A percentile compares a stretch with the other conserved stretches of the same genome.
Conservation (phyloP, 2,797 vertebrate species). For the Pteronotus mesoamericanus region DNA sequence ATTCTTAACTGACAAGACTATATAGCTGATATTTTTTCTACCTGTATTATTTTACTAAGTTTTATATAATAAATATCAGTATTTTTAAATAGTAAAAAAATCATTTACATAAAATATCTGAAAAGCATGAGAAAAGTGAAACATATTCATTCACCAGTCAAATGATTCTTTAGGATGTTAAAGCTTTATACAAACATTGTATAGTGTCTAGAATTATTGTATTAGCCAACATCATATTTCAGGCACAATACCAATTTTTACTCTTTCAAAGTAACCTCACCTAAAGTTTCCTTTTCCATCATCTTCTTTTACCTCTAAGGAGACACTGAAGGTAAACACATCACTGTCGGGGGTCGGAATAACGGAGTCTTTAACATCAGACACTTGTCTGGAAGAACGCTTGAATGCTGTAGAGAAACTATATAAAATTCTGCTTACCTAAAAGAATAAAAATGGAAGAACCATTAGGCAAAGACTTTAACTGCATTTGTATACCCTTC, state of each 20-base stretch:
- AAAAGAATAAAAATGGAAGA: conserved; percentile 57
- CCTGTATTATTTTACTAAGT: conserved; percentile 27
- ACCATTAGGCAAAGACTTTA: conserved; percentile 44
- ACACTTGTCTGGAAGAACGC: conserved; percentile 89
- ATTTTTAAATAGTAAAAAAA: conserved; percentile 25
- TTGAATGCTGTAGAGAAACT: conserved; percentile 97
- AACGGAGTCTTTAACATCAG: conserved; percentile 87
- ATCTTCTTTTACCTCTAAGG: conserved; percentile 96
- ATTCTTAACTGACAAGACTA: not conserved
- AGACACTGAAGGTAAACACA: conserved; percentile 92
- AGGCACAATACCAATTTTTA: not conserved
- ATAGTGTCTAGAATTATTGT: not conserved
- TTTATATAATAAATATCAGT: not conserved
- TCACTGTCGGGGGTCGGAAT: conserved; percentile 89
- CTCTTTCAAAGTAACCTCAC: conserved; percentile 78
- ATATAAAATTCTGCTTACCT: conserved; percentile 97
- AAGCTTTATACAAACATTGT: not conserved
- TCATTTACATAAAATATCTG: conserved; percentile 15
- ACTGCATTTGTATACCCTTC: not conserved
- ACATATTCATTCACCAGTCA: not conserved
- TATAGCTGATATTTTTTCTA: not conserved
- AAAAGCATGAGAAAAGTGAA: conserved; percentile 30
- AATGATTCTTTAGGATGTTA: not conserved
- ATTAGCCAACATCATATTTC: not conserved
- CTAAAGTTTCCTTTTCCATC: conserved; percentile 98